These are phyloP conservation scores for Dascyllus trimaculatus DNA, from an alignment of 2,113 vertebrate genomes.

Conservation along the genomic window DNA sequence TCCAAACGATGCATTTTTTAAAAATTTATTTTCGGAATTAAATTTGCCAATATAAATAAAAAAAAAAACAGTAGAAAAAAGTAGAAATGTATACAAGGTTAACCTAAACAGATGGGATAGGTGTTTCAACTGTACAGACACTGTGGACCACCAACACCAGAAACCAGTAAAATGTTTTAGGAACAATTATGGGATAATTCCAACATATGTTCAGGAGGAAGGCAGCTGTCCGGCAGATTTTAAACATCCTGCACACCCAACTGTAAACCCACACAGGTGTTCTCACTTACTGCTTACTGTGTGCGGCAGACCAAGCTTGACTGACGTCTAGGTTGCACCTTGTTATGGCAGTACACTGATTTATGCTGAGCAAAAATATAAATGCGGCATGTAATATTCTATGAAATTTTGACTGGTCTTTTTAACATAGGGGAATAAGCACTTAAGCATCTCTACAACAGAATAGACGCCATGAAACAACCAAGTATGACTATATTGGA, in stretches of 20 bases:
- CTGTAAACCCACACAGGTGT: slow-evolving; percentile 22
- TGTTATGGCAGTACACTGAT: not conserved
- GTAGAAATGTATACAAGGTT: slow-evolving; percentile 21
- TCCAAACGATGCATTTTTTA: not conserved
- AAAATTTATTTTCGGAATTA: slow-evolving; percentile 32
- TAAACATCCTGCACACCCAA: not conserved
- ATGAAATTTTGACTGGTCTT: too few species aligned
- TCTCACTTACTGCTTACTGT: slow-evolving; percentile 2
- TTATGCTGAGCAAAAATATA: too few species aligned
- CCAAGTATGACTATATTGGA: too few species aligned
- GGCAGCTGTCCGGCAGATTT: not conserved
- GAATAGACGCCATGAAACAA: too few species aligned
- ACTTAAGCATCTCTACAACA: too few species aligned
- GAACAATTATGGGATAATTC: not conserved
- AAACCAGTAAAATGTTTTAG: not conserved
- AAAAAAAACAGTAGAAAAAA: slow-evolving; percentile 50
- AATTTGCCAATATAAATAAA: slow-evolving; percentile 32
- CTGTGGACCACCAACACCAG: not conserved
- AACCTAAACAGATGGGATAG: slow-evolving; percentile 5
- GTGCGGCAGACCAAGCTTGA: not conserved
- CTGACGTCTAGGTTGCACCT: not conserved
- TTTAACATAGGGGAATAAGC: too few species aligned
- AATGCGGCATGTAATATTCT: too few species aligned
- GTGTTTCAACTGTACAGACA: slow-evolving; percentile 2
- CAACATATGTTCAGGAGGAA: slow-evolving; percentile 4